Base-by-base conservation (phyloP, 1,140 invertebrate species). In the Rhopalosiphum maidis region DNA sequence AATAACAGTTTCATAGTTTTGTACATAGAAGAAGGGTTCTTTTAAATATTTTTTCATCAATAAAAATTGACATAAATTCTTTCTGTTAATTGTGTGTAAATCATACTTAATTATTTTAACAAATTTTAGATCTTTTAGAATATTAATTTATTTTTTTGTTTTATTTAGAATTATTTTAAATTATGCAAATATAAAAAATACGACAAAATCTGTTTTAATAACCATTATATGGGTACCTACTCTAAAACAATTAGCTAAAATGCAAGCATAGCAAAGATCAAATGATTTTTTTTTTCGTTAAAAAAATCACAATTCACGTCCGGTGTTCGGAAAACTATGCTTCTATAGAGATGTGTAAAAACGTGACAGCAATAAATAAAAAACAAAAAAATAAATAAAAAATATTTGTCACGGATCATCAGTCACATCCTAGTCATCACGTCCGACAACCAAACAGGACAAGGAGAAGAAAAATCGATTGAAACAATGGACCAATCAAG, bases 221-320 rank as follows among this genome's bases (percentile, higher is more conserved):
- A 22, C 35, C 37, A 90, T 60, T 46, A 68, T 46, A 68, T 5
- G 3, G 48, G 48, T 51, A 51, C 48, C 15, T 68, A 43, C 22
- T 46, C 77, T 35, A 9, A 51, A 83, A 92, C 51, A 22, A 83
- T 92, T 83, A 83, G 85, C n/a, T 92, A 85, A 92, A 51, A 82
- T 41, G n/a, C 41, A 68, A 43, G 90, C 46, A 85, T n/a, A 37
- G 18, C 48, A 85, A 92, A 54, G 43, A 92, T 85, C 41, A 35
- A 82, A 82, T 23, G 18, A 18, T 91, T 91, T 91, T 82, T 91
- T 46, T 91, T 91, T 43, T 43, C 30, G 9, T 7, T 51, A 37
- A 51, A 91, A 51, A 92, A 85, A 82, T 82, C 91, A 83, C 46
- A 30, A 83, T 35, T 92, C 91, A 92, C 82, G 82, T 92, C 91